Base-by-base conservation (phyloP, 2,888 invertebrate species). In the Adelphocoris suturalis region DNA sequence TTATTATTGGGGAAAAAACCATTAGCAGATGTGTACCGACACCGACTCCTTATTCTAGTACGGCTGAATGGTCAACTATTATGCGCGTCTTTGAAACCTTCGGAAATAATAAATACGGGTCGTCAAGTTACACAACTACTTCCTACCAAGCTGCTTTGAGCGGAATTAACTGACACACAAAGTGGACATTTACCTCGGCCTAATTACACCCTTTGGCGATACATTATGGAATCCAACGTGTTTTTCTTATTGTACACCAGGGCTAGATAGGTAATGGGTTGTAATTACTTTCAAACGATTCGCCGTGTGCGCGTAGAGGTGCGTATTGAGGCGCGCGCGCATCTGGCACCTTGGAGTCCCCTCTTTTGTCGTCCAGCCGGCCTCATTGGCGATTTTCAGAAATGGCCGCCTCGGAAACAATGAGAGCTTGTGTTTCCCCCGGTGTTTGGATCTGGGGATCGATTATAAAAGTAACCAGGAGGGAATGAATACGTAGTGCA, bases 141-240 rank as follows among this genome's bases (percentile, higher is more conserved):
- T 68, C 68, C 19, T 68, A 68, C 68, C 23, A 12, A 13, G 37
- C 37, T 37, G 37, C 7, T 37, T 4, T 37, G 37, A 37, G 37
- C 37, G 37, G 37, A 37, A 37, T 37, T 2, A 4, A 68, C 68
- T 27, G 68, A 68, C 68, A 23, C 61, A 61, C 23, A 13, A 68
- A 68, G 68, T 27, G 68, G 57, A 57, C 68, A 68, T 68, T 68
- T 19, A 16, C 57, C 7, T 12, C 27, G 68, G 23, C 19, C 68
- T 68, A 68, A 68, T 68, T 27, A 68, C 68, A 68, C 27, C 23
- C 23, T 19, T 68, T 7, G 9, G 23, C 68, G 68, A 68, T 68
- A 68, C 68, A 68, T 68, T 27, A 68, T 68, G 68, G 68, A 68
- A 23, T 23, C 19, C 23, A 68, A 68, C 68, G 23, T 68, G 68